Percentiles rank a stretch among this genome's conserved stretches.
Evolutionary conservation across 2,113 vertebrate genomes (phyloP).

Genomic region (Nothobranchius furzeri): DNA sequence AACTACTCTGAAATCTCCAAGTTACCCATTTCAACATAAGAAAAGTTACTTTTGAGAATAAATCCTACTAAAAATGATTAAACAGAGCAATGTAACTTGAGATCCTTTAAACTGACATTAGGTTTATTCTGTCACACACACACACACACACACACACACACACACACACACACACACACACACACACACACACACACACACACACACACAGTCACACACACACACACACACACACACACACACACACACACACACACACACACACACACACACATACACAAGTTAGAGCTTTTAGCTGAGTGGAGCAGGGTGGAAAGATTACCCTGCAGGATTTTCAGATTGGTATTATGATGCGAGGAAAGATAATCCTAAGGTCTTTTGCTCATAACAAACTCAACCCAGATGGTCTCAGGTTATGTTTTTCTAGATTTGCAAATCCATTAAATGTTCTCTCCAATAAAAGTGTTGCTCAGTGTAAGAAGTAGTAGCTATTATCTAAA

Average conservation of each 20-base stretch:
- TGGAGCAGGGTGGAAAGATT: constrained; percentile 8
- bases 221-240: background rate
- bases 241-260: background rate
- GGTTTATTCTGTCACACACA: background rate
- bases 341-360: constrained; percentile 26
- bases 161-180: background rate
- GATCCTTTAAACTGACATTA: background rate
- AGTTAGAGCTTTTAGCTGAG: background rate
- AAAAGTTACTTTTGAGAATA: background rate
- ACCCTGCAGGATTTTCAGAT: constrained; percentile 14
- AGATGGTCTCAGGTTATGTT: too few species aligned
- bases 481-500: background rate
- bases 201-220: background rate
- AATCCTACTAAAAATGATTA: too few species aligned
- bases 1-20: background rate
- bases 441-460: background rate
- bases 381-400: constrained; percentile 2
- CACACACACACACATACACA: background rate
- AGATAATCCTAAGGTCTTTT: constrained; percentile 17
- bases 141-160: background rate
- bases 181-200: background rate
- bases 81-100: background rate
- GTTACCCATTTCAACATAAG: too few species aligned
- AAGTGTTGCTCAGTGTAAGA: background rate
- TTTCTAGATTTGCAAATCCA: background rate